These are phyloP conservation scores for Reticulitermes lucifugus DNA, from an alignment of 2,888 invertebrate species.

Conservation along the genomic window DNA sequence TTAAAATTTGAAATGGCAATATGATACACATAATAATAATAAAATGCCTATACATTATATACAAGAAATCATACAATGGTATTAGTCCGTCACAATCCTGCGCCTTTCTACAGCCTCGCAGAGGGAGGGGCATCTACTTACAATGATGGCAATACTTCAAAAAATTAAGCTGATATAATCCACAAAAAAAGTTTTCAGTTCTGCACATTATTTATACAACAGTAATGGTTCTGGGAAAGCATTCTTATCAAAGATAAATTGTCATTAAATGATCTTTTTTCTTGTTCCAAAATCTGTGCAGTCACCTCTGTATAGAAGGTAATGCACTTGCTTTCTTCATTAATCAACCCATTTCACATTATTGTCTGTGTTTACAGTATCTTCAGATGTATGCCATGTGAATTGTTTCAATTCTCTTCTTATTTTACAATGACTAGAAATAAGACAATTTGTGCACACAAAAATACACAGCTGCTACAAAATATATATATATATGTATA, in stretches of 20 bases:
- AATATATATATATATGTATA: conserved; percentile 46
- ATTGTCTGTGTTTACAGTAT: conserved; percentile 41
- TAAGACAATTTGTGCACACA: conserved; percentile 50
- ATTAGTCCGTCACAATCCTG: conserved; percentile 25
- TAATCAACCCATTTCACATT: conserved; percentile 29
- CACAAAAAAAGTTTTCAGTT: neutral
- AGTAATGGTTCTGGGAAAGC: neutral
- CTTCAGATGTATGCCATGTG: conserved; percentile 37
- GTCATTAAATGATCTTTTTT: neutral
- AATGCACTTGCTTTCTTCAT: neutral
- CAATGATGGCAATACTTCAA: conserved; percentile 29
- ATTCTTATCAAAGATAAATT: conserved; percentile 16
- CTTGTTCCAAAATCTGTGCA: neutral
- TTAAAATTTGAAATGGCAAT: conserved; percentile 30
- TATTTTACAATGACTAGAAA: conserved; percentile 52
- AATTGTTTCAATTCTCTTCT: conserved; percentile 18
- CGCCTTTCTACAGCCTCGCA: neutral
- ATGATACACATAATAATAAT: conserved; percentile 44
- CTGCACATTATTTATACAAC: neutral
- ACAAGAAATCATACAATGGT: conserved; percentile 39
- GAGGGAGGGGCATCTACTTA: neutral
- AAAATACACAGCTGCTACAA: conserved; percentile 50
- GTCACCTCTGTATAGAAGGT: neutral
- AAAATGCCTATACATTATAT: conserved; percentile 45
- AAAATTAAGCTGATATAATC: conserved; percentile 20